Evolutionary conservation across 2,113 vertebrate species (phyloP), one percentile per base, ranked within the genome.

Genomic region (Saguinus imperator): DNA sequence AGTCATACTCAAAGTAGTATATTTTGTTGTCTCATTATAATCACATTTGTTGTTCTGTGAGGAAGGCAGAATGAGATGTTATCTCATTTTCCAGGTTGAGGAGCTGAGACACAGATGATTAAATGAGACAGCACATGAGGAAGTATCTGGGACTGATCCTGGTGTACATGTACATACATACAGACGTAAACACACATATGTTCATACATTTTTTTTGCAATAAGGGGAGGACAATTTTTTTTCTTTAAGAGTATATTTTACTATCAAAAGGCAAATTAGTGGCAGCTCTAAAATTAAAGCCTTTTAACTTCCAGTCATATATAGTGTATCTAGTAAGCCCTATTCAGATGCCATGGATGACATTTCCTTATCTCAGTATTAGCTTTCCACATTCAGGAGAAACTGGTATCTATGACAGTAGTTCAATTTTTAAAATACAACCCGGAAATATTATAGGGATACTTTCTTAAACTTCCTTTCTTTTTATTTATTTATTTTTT

Each of bases 171-270:
- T 27, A 35, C 1, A 64, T 3, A 50, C 1, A 86, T 9, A 72
- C 3, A 52, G 16, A 66, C 1, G 84, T 5, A 91, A 2, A 77
- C 0, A 87, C 40, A 81, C 2, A 58, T 3, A 61, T 14, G 40
- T 8, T 27, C 20, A 64, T 9, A 29, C 21, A 40, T 32, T 52
- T 14, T 76, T 76, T 37, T 50, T 94, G 72, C 35, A 93, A 32
- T 68, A 75, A 80, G 40, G 29, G 25, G 9, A 75, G 16, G 68
- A 10, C 6, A 52, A 21, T 83, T 61, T 84, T 61, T 64, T 79
- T 29, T 84, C 86, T 79, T 83, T 94, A 93, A 88, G 72, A 91
- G 52, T 82, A 82, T 84, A 73, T 43, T 87, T 95, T 85, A 61
- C n/a, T 83, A 75, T 66, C 57, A 95, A 40, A 89, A 94, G 64